Base-by-base conservation (phyloP, 2,113 vertebrate species). In the Oostethus manadensis region DNA sequence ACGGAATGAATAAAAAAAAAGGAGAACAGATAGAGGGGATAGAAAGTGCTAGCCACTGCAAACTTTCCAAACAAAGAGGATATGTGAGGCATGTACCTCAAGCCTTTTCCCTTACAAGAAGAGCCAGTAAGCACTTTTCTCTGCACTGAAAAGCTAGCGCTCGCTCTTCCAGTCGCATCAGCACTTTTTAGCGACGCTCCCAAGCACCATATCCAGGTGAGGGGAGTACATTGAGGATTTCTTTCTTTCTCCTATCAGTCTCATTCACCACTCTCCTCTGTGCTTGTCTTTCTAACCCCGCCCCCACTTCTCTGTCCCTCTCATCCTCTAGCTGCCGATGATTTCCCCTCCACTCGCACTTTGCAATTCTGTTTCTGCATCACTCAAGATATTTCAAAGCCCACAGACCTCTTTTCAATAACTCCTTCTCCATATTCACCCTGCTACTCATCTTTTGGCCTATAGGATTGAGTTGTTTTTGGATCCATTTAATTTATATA, bases 121-220 rank as follows among this genome's bases (percentile, higher is more conserved):
- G 81, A 84, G 80, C 85, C 86, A 87, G 88, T 91, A 90, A 91
- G 90, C 89, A 91, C 84, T 90, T 90, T 91, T 88, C 82, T 83
- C 76, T 71, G 66, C 74, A 68, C 84, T 86, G 82, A 86, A 87
- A 89, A 87, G 85, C 88, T 88, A 71, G 63, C 85, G 76, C 81
- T 80, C 62, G 70, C 75, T 78, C 80, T 78, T 83, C 78, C 40
- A 82, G 81, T 84, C 80, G 84, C 87, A 90, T 91, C 90, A 91
- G 90, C 90, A 91, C 74, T 88, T 90, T 83, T 87, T 73, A 75
- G 78, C 69, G 69, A 75, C 71, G 79, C 81, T 82, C 77, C 82
- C 80, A 80, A 86, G 83, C 80, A 82, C 72, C 69, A 74, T 78
- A 84, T 88, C 83, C 84, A 88, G 87, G 87, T 89, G 83, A 84